Evolutionary conservation across 2,888 invertebrate species (phyloP).

Genomic region (Hirudinaria manillensis): DNA sequence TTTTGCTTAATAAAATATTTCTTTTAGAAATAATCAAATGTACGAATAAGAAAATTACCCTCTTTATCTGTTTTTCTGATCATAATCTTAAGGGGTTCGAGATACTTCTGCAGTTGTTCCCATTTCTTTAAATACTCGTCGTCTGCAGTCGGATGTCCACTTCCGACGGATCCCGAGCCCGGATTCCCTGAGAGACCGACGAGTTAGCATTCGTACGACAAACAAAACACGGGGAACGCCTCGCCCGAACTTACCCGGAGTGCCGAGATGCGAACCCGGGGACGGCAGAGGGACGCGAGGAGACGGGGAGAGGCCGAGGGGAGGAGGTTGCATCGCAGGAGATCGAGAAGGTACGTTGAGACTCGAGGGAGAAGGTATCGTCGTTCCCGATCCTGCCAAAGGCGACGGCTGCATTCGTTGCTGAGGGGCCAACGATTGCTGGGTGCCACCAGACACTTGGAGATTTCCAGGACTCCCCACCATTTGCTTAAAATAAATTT

Average conservation of each 20-base stretch:
- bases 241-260: constrained; percentile 17
- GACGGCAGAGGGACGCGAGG: constrained; percentile 11
- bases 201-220: not conserved
- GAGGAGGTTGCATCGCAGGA: constrained; percentile 5
- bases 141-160: constrained; percentile 56
- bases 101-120: constrained; percentile 79
- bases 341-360: constrained; percentile 2
- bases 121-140: constrained; percentile 89
- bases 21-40: no score
- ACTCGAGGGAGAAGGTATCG: constrained; percentile 26
- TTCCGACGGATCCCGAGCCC: not conserved
- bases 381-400: not conserved
- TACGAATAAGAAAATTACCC: constrained; percentile 41
- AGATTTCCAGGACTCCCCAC: constrained; percentile 21
- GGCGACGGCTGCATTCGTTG: constrained; percentile 15
- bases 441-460: not conserved
- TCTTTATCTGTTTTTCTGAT: constrained; percentile 62
- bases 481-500: constrained; percentile 15
- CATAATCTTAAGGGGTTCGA: constrained; percentile 80
- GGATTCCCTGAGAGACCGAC: not conserved
- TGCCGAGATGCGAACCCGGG: constrained; percentile 12
- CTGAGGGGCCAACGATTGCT: not conserved
- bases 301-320: constrained; percentile 19
- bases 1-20: no score
- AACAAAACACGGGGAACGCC: not conserved